Percentiles rank a stretch among this genome's conserved stretches.
These are phyloP conservation scores for Hyposmocoma kahamanoa DNA, from an alignment of 1,140 invertebrate species.

Conservation along the genomic window DNA sequence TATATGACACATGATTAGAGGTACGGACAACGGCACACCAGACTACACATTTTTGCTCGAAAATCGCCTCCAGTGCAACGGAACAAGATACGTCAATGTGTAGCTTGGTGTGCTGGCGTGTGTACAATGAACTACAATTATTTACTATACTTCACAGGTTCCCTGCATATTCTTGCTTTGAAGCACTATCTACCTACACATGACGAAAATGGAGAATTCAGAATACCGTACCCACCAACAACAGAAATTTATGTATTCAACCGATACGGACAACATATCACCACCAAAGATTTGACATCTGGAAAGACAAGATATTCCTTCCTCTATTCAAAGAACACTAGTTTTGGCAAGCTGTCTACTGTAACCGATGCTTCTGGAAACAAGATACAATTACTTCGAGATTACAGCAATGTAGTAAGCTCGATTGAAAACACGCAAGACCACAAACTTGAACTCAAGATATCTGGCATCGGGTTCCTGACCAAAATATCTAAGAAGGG, in stretches of 20 bases:
- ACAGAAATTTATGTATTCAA: slow-evolving; percentile 97
- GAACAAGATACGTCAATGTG: too few relatives aligned
- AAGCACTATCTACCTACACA: slow-evolving; percentile 92
- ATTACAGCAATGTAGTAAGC: slow-evolving; percentile 91
- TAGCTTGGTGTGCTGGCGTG: too few relatives aligned
- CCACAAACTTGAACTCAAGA: slow-evolving; percentile 91
- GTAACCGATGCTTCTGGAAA: slow-evolving; percentile 95
- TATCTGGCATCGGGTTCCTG: slow-evolving; percentile 89
- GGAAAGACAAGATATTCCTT: slow-evolving; percentile 95
- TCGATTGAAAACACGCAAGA: slow-evolving; percentile 96
- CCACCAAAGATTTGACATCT: slow-evolving; percentile 93
- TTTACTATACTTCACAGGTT: slow-evolving; percentile 68
- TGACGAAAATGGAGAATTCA: slow-evolving; percentile 93
- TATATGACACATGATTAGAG: too few relatives aligned
- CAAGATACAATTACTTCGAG: slow-evolving; percentile 92
- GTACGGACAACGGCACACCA: too few relatives aligned
- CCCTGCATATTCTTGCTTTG: slow-evolving; percentile 90
- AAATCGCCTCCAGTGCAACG: too few relatives aligned
- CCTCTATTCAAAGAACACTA: slow-evolving; percentile 96
- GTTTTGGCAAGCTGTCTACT: slow-evolving; percentile 93
- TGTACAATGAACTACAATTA: too few relatives aligned
- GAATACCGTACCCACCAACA: slow-evolving; percentile 91
- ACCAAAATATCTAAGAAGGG: slow-evolving; percentile 88
- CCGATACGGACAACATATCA: slow-evolving; percentile 94
- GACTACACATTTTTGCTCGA: too few relatives aligned